phyloP scores from a whole-genome alignment of 2,888 invertebrate genomes.

The Tuberolachnus salignus region DNA sequence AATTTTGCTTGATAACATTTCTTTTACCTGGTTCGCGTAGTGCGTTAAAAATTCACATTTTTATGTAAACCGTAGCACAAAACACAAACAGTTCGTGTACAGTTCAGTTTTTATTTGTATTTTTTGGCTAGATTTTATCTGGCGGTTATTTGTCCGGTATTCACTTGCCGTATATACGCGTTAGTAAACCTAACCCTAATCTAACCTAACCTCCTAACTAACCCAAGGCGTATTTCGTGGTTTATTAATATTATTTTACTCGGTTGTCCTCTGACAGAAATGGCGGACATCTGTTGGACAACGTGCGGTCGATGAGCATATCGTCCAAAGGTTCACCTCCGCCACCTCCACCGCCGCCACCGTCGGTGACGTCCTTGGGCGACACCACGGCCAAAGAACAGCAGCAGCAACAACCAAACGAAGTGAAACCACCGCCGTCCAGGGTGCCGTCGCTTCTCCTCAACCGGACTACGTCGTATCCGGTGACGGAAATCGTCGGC shows the following conservation, averaged over 20 bases:
- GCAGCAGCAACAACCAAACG: conserved; percentile 23
- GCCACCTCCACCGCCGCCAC: conserved; percentile 1
- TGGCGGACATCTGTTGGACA: conserved; percentile 40
- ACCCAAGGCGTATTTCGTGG: not conserved
- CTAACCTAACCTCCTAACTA: too few species aligned
- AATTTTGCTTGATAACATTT: too few species aligned
- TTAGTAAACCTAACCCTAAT: too few species aligned
- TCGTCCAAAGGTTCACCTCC: conserved; percentile 42
- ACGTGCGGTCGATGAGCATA: conserved; percentile 33
- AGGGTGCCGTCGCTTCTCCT: conserved; percentile 26
- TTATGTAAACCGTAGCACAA: too few species aligned
- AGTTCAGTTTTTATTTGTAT: too few species aligned
- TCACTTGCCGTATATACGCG: too few species aligned
- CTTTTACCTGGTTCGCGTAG: too few species aligned
- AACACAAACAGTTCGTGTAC: too few species aligned
- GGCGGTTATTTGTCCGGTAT: too few species aligned
- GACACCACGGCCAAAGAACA: not conserved
- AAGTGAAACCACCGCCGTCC: conserved; percentile 16
- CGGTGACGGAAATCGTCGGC: conserved; percentile 27
- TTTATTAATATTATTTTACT: not conserved
- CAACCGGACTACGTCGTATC: conserved; percentile 46
- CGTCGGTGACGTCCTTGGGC: not conserved
- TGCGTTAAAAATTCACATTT: too few species aligned
- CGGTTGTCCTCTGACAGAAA: not conserved
- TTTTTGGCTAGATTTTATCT: too few species aligned